These are phyloP conservation scores for Sinella curviseta DNA, from an alignment of 1,140 invertebrate genomes.

Conservation along the genomic window DNA sequence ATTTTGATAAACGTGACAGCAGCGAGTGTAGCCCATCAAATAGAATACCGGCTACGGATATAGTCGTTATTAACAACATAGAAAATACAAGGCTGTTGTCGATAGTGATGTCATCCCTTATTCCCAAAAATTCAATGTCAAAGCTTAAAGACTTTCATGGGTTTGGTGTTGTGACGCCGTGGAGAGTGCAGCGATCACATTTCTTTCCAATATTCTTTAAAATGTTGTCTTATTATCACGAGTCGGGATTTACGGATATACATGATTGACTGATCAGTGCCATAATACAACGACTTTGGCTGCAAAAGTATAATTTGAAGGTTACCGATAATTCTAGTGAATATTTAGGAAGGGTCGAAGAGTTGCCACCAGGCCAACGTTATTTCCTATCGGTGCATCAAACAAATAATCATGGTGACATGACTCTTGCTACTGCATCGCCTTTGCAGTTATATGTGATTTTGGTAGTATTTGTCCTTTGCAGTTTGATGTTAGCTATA, in stretches of 20 bases:
- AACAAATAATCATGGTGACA: no score
- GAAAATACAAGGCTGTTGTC: neutral
- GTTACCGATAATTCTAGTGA: no score
- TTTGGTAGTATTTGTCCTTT: no score
- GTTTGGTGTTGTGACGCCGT: neutral
- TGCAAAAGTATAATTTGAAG: no score
- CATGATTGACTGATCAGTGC: neutral
- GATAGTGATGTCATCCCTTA: neutral
- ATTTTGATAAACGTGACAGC: no score
- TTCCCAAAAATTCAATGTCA: neutral
- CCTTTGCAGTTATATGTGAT: no score
- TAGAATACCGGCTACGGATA: neutral
- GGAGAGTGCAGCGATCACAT: neutral
- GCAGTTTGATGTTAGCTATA: no score
- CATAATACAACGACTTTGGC: neutral
- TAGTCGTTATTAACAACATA: neutral
- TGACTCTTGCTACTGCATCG: no score
- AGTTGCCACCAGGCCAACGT: no score
- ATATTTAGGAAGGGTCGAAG: no score
- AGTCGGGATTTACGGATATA: neutral
- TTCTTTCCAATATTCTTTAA: neutral
- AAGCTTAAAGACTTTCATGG: neutral
- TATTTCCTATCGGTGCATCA: no score
- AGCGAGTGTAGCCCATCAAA: no score
- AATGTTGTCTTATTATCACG: neutral